A percentile compares a stretch with the other conserved stretches of the same genome.
phyloP scores from a whole-genome alignment of 2,888 invertebrate genomes.

The Tetropium fuscum region DNA sequence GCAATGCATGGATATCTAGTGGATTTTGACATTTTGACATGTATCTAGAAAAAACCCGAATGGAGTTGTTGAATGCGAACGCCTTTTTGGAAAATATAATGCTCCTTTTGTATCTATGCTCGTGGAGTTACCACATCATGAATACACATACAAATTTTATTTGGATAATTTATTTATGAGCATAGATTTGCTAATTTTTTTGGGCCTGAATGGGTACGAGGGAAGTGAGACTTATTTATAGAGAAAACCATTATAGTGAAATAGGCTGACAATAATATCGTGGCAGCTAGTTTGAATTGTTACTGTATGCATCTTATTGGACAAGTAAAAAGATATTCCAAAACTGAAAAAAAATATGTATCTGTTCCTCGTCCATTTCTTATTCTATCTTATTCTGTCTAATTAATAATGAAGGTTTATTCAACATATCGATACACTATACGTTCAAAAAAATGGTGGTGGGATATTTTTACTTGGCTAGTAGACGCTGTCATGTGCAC shows the following conservation, averaged over 20 bases:
- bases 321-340: no score
- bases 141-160: slow-evolving; percentile 15
- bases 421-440: no score
- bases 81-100: slow-evolving; percentile 19
- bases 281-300: no score
- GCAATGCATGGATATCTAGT: no score
- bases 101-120: slow-evolving; percentile 16
- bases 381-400: no score
- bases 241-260: slow-evolving; percentile 14
- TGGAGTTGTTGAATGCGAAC: slow-evolving; percentile 22
- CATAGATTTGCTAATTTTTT: slow-evolving; percentile 16
- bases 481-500: slow-evolving; percentile 12
- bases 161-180: slow-evolving; percentile 20
- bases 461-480: slow-evolving; percentile 6
- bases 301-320: no score
- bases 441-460: background rate
- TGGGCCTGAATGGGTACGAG: slow-evolving; percentile 15
- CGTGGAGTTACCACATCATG: slow-evolving; percentile 8
- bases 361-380: no score
- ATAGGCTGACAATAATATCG: slow-evolving; percentile 9
- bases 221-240: slow-evolving; percentile 17
- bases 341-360: no score
- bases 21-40: slow-evolving; percentile 5
- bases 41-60: slow-evolving; percentile 18
- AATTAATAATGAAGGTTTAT: no score